Evolutionary conservation across 2,888 invertebrate genomes (phyloP), one percentile per base, ranked within the genome.

Genomic region (Diaperis boleti): DNA sequence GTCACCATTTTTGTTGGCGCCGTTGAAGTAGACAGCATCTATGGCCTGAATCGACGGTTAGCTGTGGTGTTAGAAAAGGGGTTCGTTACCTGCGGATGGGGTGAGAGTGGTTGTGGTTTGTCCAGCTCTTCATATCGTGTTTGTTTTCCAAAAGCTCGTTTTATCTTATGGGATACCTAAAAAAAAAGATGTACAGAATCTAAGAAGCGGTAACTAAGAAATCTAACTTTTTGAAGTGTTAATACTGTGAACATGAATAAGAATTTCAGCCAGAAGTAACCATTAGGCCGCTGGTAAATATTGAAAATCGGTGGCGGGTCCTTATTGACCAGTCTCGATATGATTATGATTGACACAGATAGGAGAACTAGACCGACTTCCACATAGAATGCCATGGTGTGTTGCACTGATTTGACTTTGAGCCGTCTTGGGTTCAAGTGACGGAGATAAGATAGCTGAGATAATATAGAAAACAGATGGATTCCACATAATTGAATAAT

Each of bases 21-120:
- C 87, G 73, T 88, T 88, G 72, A 87, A 87, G 69, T 87, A 88
- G 3, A 88, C 85, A 0, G 85, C 87, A 80, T 92, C 92, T 18
- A 90, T 86, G 2, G 89, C 88, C 88, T 90, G 76, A 55, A 82
- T 14, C 11, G n/a, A n/a, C n/a, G n/a, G n/a, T n/a, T n/a, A n/a
- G n/a, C n/a, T n/a, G n/a, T n/a, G n/a, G n/a, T n/a, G n/a, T n/a
- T 59, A 31, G 3, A 31, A n/a, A 31, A 1, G 7, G n/a, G 3
- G 7, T 31, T n/a, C n/a, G 10, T 31, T 31, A 83, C 76, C 18
- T 84, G 82, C 68, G 84, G 80, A 59, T 81, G 52, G 1, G 7
- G 78, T 8, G 85, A 85, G 3, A 89, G 79, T 54, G 79, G 74
- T 74, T 87, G 88, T 41, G 84, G 83, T 57, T 82, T 79, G 69